A percentile compares a stretch with the other conserved stretches of the same genome.
These are phyloP conservation scores for Heptranchias perlo DNA, from an alignment of 2,113 vertebrate species.

Conservation along the genomic window DNA sequence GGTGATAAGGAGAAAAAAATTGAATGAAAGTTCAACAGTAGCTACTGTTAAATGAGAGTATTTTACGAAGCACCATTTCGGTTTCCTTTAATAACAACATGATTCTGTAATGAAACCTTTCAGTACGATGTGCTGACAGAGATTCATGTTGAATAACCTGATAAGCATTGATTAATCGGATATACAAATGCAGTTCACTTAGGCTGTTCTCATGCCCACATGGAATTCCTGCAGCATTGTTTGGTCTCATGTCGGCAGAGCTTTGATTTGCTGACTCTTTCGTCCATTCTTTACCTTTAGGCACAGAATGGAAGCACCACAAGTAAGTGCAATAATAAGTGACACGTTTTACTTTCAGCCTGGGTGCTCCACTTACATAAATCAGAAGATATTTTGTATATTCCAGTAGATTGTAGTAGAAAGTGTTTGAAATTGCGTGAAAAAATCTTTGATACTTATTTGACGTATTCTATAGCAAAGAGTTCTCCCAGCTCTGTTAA, in stretches of 20 bases:
- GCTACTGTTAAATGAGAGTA: neutral
- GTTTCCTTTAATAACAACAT: neutral
- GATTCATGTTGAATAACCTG: neutral
- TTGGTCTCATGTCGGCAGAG: neutral
- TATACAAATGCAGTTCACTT: neutral
- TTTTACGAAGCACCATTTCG: neutral
- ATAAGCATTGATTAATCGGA: neutral
- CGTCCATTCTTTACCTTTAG: neutral
- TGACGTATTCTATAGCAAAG: slow-evolving; percentile 4
- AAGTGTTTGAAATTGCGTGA: slow-evolving; percentile 7
- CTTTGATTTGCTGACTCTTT: neutral
- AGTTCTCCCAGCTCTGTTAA: neutral
- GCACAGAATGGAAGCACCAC: slow-evolving; percentile 1
- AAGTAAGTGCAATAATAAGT: neutral
- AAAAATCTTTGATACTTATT: neutral
- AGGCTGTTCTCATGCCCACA: neutral
- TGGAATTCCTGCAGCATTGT: neutral
- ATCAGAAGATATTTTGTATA: neutral
- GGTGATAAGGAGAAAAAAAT: neutral
- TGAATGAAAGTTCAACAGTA: neutral
- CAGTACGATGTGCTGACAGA: neutral
- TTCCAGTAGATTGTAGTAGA: slow-evolving; percentile 10
- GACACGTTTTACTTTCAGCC: neutral
- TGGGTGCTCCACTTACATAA: slow-evolving; percentile 7
- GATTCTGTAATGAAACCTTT: neutral